Base-by-base conservation (phyloP, 2,888 invertebrate genomes). In the Sphaeridia pumilis region DNA sequence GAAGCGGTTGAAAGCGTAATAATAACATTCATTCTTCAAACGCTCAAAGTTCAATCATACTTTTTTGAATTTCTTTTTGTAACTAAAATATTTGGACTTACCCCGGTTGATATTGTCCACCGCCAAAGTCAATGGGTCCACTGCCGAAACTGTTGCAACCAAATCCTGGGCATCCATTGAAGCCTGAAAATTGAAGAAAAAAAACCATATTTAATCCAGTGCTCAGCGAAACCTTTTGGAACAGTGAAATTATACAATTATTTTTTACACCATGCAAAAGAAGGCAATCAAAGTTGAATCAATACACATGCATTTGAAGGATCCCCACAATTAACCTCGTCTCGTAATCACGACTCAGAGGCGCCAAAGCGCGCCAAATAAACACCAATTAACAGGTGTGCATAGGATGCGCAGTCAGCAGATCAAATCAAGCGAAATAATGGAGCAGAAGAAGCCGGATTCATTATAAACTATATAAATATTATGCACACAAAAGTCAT, bases 91-190 rank as follows among this genome's bases (percentile, higher is more conserved):
- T n/a, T n/a, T 31, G 7, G 14, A 31, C 31, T 14, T 31, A 31
- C 31, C 31, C 31, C 7, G 7, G 7, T 31, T 31, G 31, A 31
- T 14, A 7, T 31, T 31, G 31, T 31, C 31, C 31, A 14, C 10
- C 10, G 10, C 31, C 31, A 31, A 31, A 31, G 7, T 10, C 31
- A 31, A 31, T 10, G 14, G 31, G 31, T 10, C 14, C 31, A 31
- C 10, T n/a, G 14, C 31, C 14, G 31, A 31, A 31, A 31, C 14
- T 38, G 34, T 60, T 60, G 49, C 63, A 63, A 28, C 55, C 56
- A 25, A 63, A 52, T 22, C 63, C 63, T 4, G 55, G 53, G 42
- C 63, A 63, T n/a, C 63, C 59, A 42, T 57, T 52, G 3, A 55
- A 44, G 35, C 54, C 57, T 47, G 52, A 56, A 58, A 35, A 44